These are phyloP conservation scores for Dolichotis patagonum DNA, from an alignment of 2,113 vertebrate genomes.

Conservation along the genomic window DNA sequence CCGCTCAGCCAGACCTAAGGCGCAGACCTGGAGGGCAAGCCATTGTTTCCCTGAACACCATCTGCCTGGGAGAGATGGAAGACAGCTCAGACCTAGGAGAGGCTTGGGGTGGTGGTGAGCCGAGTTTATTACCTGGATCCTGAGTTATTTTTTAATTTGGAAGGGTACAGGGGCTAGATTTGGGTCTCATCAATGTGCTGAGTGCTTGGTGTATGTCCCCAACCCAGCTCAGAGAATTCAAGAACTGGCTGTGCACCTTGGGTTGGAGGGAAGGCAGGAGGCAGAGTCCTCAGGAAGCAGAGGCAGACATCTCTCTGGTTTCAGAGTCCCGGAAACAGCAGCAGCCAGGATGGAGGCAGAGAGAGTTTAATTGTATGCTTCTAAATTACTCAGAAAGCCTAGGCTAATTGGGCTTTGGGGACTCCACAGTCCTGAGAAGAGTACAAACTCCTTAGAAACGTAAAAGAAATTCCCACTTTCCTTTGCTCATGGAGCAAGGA, in stretches of 20 bases:
- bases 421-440: slow-evolving; percentile 19
- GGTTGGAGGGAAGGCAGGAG: slow-evolving; percentile 10
- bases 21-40: neutral
- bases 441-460: slow-evolving; percentile 44
- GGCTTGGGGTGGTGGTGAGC: neutral
- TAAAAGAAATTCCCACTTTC: slow-evolving; percentile 17
- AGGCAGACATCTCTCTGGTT: slow-evolving; percentile 87
- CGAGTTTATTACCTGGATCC: neutral
- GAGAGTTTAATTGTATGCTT: slow-evolving; percentile 70
- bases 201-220: neutral
- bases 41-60: slow-evolving; percentile 66
- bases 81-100: neutral
- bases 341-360: neutral
- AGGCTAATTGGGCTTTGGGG: slow-evolving; percentile 63
- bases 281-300: slow-evolving; percentile 21
- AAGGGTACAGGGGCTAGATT: neutral
- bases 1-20: neutral
- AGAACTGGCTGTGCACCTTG: neutral
- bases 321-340: neutral
- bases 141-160: neutral
- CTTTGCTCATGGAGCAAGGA: slow-evolving; percentile 9
- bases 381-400: neutral
- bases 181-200: neutral
- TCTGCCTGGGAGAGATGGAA: neutral
- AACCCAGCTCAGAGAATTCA: neutral